Evolutionary conservation across 1,140 invertebrate genomes (phyloP), one percentile per base, ranked within the genome.

Genomic region (Aphaenogaster floridana): DNA sequence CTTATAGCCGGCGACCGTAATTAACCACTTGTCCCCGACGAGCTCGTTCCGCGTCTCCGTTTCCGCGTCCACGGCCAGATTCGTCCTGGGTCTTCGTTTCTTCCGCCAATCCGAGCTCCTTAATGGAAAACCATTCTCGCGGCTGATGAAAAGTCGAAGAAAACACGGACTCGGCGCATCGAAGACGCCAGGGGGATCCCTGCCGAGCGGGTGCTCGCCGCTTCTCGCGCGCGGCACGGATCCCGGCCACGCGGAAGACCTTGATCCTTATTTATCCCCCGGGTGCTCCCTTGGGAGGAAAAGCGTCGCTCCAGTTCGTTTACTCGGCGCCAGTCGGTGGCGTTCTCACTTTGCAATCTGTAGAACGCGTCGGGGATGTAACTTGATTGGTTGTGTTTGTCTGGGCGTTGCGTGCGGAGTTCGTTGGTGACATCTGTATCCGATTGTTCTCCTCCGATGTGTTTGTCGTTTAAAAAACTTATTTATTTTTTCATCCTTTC

Each of bases 111-210:
- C 66, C 83, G 63, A 59, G 54, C 61, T 50, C 63, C 74, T 91
- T 91, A 89, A 91, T 91, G 87, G 90, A 91, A 91, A 91, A 91
- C 83, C 89, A 91, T 91, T 91, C 90, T 91, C 90, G 66, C 89
- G 87, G 83, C 87, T 91, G 89, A 91, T 91, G 89, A 91, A 91
- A 91, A 91, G 90, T 91, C 87, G 87, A 86, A 85, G 84, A 87
- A 91, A 89, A 86, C 88, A 84, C 68, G 85, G 64, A 78, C 78
- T 90, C 52, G 68, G 66, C 57, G 54, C 50, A 17, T 21, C 34
- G 48, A 71, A 8, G 50, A 81, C 36, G n/a, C 45, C 39, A n/a
- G 17, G 34, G 78, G 71, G 36, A 66, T 3, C 13, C 34, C 39
- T 17, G 59, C 28, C 28, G 28, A 28, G 28, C 28, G 28, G 28